Base-by-base conservation (phyloP, 2,888 invertebrate genomes). In the Hetaerina titia region DNA sequence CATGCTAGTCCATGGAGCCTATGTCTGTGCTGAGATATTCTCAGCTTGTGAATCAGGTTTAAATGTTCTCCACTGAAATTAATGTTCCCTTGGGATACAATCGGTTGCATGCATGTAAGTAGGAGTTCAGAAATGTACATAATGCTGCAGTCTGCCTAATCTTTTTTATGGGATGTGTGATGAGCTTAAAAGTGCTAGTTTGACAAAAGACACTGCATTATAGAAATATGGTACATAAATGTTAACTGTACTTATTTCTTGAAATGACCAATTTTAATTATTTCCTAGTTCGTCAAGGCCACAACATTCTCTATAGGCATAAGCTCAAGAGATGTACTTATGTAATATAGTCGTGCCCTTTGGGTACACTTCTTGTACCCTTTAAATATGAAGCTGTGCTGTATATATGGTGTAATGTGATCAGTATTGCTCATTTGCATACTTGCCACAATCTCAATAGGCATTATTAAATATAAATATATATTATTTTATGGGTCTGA, bases 361-460 rank as follows among this genome's bases (percentile, higher is more conserved):
- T 69, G 74, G 74, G 74, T 56, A 22, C 4, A 69, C 74, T 45
- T 45, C 45, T 31, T 92, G 22, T 57, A 69, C 74, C 74, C 69
- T 31, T 92, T 69, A n/a, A 92, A 92, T 92, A 69, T 69, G 56
- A 92, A 92, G 92, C 92, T 92, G 92, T 92, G 92, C 92, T 92
- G 92, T 92, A 92, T 56, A 92, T 92, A 92, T 92, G 69, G 74
- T 92, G 92, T 92, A 56, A 92, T 92, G 92, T 92, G 92, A 92
- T 92, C 92, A 74, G 92, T 92, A 92, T 92, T 92, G 92, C 92
- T 92, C 92, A 92, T 92, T 74, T 92, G 92, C 92, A 64, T 92
- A 92, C 92, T 92, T 92, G 92, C 92, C 92, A 92, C 92, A 74
- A 69, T 92, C 92, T 92, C 92, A 92, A 92, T 92, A 92, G 92